Conservation (phyloP, 2,888 invertebrate genomes). For the Drosophila neonasuta region DNA sequence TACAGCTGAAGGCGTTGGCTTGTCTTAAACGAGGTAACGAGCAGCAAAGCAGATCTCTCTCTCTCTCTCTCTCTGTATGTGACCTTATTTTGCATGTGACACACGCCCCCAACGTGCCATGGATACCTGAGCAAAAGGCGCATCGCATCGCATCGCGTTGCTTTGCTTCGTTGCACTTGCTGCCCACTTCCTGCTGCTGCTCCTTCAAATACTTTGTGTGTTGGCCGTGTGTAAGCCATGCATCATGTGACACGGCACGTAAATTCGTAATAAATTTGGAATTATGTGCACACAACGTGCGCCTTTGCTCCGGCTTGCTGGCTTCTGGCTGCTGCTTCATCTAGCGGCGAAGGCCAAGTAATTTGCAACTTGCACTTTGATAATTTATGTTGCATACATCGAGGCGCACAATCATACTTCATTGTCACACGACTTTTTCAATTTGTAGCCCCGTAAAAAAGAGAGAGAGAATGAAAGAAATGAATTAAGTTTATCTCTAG, state of each 20-base stretch:
- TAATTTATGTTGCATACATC: constrained; percentile 68
- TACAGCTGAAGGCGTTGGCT: constrained; percentile 47
- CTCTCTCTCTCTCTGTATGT: neutral
- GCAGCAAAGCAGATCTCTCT: constrained; percentile 2
- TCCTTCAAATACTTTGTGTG: neutral
- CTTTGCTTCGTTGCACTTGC: constrained; percentile 23
- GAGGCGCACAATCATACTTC: constrained; percentile 45
- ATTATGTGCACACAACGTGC: constrained; percentile 73
- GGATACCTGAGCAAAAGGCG: constrained; percentile 56
- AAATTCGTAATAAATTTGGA: constrained; percentile 71
- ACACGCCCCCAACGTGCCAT: constrained; percentile 62
- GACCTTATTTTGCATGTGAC: constrained; percentile 71
- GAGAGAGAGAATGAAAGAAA: too few relatives aligned
- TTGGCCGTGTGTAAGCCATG: constrained; percentile 37
- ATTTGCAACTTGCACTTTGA: constrained; percentile 75
- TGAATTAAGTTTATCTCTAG: too few relatives aligned
- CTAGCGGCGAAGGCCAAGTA: constrained; percentile 64
- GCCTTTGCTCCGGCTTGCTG: neutral
- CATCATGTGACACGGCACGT: constrained; percentile 68
- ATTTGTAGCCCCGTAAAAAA: constrained; percentile 29
- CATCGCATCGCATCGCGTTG: neutral
- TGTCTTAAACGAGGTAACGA: constrained; percentile 50
- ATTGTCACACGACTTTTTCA: constrained; percentile 48
- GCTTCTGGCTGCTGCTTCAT: neutral
- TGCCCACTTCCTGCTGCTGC: constrained; percentile 21